These are phyloP conservation scores for Heliconius hermathena DNA, from an alignment of 1,140 invertebrate genomes.

Conservation along the genomic window DNA sequence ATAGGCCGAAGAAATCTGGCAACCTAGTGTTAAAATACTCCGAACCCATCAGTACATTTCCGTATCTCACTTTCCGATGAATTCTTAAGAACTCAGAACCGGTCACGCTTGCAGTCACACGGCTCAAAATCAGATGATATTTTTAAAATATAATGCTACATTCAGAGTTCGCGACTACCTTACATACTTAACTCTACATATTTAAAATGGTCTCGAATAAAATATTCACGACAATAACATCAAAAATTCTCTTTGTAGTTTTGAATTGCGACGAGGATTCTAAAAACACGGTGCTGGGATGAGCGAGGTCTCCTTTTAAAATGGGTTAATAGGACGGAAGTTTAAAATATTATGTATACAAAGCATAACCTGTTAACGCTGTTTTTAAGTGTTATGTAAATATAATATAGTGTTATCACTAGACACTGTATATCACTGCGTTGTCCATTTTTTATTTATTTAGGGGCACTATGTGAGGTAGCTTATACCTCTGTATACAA, in stretches of 20 bases:
- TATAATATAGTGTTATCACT: too few relatives aligned
- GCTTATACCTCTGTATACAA: too few relatives aligned
- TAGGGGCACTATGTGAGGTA: too few relatives aligned
- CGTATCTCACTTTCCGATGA: too few relatives aligned
- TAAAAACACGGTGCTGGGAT: constrained; percentile 7
- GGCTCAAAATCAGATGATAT: background rate
- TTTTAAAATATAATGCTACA: constrained; percentile 4
- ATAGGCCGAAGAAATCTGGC: too few relatives aligned
- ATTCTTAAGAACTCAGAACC: too few relatives aligned
- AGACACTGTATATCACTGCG: too few relatives aligned
- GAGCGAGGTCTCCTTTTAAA: constrained; percentile 22
- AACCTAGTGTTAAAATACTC: too few relatives aligned
- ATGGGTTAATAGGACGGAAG: constrained; percentile 31
- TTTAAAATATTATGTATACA: background rate
- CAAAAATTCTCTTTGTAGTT: constrained; percentile 36
- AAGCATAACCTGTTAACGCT: background rate
- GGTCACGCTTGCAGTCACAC: too few relatives aligned
- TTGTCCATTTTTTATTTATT: too few relatives aligned
- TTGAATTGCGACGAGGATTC: background rate
- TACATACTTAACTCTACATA: constrained; percentile 9
- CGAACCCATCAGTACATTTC: too few relatives aligned
- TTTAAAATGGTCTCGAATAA: constrained; percentile 29
- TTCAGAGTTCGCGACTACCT: background rate
- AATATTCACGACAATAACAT: constrained; percentile 43
- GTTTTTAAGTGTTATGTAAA: background rate